Base-by-base conservation (phyloP, 2,888 invertebrate species). In the Xanthorhoe spadicearia region DNA sequence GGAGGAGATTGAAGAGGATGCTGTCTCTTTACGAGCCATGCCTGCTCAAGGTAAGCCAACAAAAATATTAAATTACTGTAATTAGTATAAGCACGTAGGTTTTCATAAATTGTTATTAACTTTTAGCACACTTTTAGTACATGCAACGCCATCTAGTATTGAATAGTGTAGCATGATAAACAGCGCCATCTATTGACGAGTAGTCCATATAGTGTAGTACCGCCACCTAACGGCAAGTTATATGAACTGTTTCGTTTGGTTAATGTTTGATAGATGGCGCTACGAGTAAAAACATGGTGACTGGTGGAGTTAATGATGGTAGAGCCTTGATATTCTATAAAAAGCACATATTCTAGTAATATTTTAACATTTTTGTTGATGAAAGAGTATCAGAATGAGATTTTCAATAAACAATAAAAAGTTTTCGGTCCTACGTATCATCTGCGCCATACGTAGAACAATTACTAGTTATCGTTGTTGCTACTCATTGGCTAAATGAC, bases 11-110 rank as follows among this genome's bases (percentile, higher is more conserved):
- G 95, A 94, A 64, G 95, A 94, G 77, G 94, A 94, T 77, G 94
- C 95, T 0, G 94, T 95, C n/a, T 95, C 95, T 13, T 87, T 96
- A 64, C 92, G 95, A 74, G 95, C 95, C 68, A 91, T 95, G 77
- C 94, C 94, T 82, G 93, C 73, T 52, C 90, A 91, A 94, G 95
- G 95, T 95, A 67, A 55, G 60, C 2, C 38, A 43, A 17, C 17
- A 19, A 28, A 52, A 38, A 38, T 38, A 38, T 38, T 5, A 38
- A 13, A 23, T 23, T 3, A 23, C 23, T 23, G 4, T 13, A 0
- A 43, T 43, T 10, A 13, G 1, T 13, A 43, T 43, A n/a, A n/a
- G n/a, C n/a, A 13, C 38, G 10, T 13, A 43, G 10, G 38, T 38
- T 23, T 23, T 23, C 32, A 32, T 38, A 38, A 38, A 38, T 13